Base-by-base conservation (phyloP, 2,888 invertebrate genomes). In the Orchesellides sinensis region DNA sequence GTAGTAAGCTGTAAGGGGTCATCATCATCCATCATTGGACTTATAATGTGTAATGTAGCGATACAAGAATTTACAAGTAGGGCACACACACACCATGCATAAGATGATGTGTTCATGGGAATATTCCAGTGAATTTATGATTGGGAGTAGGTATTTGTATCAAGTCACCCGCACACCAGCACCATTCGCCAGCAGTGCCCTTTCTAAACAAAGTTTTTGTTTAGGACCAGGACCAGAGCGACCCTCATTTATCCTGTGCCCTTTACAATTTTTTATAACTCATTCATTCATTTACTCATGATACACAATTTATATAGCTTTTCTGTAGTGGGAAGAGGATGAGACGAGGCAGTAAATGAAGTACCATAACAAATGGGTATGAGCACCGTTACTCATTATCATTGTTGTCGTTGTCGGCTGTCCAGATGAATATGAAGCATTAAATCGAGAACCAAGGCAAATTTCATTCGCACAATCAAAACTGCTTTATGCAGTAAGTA, bases 381-480 rank as follows among this genome's bases (percentile, higher is more conserved):
- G 66, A 75, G 75, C 54, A 65, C 40, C 74, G 54, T 3, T 32
- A 59, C 21, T 59, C 23, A 54, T 63, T 21, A 63, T 63, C 63
- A 23, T 40, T 40, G 40, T 63, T 63, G 63, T 63, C 40, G 40
- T 29, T 1, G 61, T 56, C 12, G 8, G 32, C 17, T 17, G 47
- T 47, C 3, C 47, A 14, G 17, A 3, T 52, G 2, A 23, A 29
- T 59, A 47, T 21, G 69, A 45, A 59, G 68, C 77, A 78, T 78
- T 78, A 78, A 78, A 69, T 78, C 77, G 77, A 78, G 77, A 78
- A 77, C 68, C 77, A 66, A 66, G 56, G 77, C 77, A 66, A 77
- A 75, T 68, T 12, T 47, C 40, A 40, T 40, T 40, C n/a, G 40
- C 10, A 40, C 14, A 5, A 40, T 10, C 6, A 32, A 32, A 32